Conservation (phyloP, 2,888 invertebrate species). For the Vandiemenella viatica region DNA sequence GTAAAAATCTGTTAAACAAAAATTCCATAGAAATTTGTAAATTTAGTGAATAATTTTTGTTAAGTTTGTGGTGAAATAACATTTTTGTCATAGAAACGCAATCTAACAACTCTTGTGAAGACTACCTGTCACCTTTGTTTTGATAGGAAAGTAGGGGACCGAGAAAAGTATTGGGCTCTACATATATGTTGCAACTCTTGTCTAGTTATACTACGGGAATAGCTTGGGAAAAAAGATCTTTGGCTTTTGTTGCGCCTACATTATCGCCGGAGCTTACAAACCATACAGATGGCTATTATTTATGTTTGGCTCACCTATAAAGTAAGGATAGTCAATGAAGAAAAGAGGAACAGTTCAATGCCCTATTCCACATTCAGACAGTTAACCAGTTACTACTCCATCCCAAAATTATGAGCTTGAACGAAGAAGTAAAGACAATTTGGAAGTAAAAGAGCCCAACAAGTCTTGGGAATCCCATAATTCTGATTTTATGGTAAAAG, state of each 20-base stretch:
- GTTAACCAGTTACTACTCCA: not conserved
- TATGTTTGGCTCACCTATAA: not conserved
- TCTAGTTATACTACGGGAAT: not conserved
- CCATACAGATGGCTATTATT: not conserved
- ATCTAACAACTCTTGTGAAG: not conserved
- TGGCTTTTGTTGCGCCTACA: not conserved
- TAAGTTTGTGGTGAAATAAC: slow-evolving; percentile 4
- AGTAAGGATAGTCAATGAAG: not conserved
- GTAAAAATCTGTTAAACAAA: not conserved
- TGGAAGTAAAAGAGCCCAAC: not conserved
- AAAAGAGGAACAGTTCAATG: not conserved
- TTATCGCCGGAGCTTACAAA: not conserved
- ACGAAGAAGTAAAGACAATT: not conserved
- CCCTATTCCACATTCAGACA: not conserved
- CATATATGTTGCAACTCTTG: not conserved
- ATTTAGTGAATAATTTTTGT: not conserved
- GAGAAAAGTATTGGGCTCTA: not conserved
- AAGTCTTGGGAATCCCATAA: not conserved
- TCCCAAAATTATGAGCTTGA: not conserved
- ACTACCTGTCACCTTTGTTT: not conserved
- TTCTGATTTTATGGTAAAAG: slow-evolving; percentile 2
- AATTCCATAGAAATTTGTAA: not conserved
- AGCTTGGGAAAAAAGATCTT: not conserved
- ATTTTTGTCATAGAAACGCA: slow-evolving; percentile 1
- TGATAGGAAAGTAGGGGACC: not conserved